Percentiles rank a stretch among this genome's conserved stretches.
phyloP scores from a whole-genome alignment of 2,113 vertebrate genomes.

The Ophthalmolycus amberensis region DNA sequence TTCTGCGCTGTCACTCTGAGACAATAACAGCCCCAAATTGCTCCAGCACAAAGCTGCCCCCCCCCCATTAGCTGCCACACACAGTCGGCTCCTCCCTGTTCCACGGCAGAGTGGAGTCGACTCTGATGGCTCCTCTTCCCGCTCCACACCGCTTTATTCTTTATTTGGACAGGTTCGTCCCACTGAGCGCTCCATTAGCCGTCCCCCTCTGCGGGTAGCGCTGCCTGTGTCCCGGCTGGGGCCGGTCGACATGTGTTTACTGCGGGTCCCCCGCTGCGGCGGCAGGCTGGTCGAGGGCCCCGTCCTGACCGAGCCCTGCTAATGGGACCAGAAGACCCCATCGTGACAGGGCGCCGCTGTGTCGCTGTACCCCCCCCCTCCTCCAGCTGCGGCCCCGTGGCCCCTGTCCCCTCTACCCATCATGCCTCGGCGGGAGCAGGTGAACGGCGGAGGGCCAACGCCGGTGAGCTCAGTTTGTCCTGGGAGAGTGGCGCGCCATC shows the following conservation, averaged over 20 bases:
- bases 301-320: conserved; percentile 79
- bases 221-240: conserved; percentile 75
- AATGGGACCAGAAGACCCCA: conserved; percentile 80
- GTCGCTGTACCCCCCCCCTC: conserved; percentile 53
- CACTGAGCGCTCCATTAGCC: conserved; percentile 78
- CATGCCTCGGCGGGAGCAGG: conserved; percentile 82
- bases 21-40: conserved; percentile 57
- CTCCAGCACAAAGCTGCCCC: conserved; percentile 63
- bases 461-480: conserved; percentile 61
- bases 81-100: conserved; percentile 57
- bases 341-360: conserved; percentile 68
- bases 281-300: conserved; percentile 75
- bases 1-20: conserved; percentile 60
- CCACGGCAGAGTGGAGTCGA: conserved; percentile 63
- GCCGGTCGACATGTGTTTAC: conserved; percentile 86
- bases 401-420: conserved; percentile 78
- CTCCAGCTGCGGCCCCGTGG: conserved; percentile 81
- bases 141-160: conserved; percentile 69
- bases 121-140: conserved; percentile 68
- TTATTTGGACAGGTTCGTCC: conserved; percentile 80
- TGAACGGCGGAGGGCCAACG: conserved; percentile 79
- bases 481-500: conserved; percentile 70
- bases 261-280: conserved; percentile 78
- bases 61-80: conserved; percentile 70
- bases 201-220: conserved; percentile 70